Percentiles rank a stretch among this genome's conserved stretches.
Conservation (phyloP, 1,140 invertebrate species). For the Harlomillsia oculata region DNA sequence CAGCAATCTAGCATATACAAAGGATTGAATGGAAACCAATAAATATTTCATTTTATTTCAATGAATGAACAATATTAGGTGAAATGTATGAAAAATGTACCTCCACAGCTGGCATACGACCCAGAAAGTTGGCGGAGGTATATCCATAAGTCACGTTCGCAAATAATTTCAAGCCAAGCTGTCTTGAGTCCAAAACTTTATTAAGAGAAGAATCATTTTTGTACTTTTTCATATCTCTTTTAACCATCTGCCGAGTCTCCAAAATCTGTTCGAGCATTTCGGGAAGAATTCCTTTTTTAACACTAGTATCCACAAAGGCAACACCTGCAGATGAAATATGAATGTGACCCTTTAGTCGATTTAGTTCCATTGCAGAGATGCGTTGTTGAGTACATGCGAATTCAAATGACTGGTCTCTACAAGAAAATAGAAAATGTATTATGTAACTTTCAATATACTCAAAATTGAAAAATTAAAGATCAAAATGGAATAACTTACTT, state of each 20-base stretch:
- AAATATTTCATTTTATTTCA: conserved; percentile 4
- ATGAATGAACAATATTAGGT: too few relatives aligned
- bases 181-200: conserved; percentile 79
- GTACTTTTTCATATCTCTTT: conserved; percentile 76
- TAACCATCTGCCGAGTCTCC: conserved; percentile 85
- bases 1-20: conserved; percentile 77
- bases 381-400: conserved; percentile 72
- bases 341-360: conserved; percentile 44
- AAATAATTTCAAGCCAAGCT: conserved; percentile 91
- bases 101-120: conserved; percentile 95
- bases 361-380: conserved; percentile 39
- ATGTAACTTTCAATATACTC: too few relatives aligned
- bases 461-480: too few relatives aligned
- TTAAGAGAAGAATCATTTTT: conserved; percentile 62
- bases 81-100: too few relatives aligned
- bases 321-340: conserved; percentile 87
- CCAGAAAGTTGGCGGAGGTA: conserved; percentile 94
- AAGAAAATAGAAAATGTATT: too few relatives aligned
- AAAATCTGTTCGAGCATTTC: conserved; percentile 88
- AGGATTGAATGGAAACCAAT: not conserved
- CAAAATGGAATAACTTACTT: conserved; percentile 45
- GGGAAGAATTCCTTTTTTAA: conserved; percentile 77
- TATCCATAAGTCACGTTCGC: conserved; percentile 99
- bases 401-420: conserved; percentile 59
- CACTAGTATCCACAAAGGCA: conserved; percentile 72